A percentile compares a stretch with the other conserved stretches of the same genome.
These are phyloP conservation scores for Austrolebias charrua DNA, from an alignment of 2,797 vertebrate species.

Conservation along the genomic window DNA sequence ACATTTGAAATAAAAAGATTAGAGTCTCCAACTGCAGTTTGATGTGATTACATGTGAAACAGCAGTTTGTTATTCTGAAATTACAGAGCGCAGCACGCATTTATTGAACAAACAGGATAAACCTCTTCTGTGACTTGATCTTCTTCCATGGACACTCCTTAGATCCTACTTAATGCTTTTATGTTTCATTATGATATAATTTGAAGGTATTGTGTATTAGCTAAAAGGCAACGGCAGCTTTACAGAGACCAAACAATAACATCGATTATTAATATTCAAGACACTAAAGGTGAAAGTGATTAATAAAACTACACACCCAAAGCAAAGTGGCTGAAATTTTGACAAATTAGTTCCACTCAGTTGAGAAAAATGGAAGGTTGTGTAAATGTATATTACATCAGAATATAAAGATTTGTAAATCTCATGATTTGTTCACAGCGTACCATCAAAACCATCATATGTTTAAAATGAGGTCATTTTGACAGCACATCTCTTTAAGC, in stretches of 20 bases:
- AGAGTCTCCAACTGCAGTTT: slow-evolving; percentile 12
- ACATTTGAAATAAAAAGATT: slow-evolving; percentile 18
- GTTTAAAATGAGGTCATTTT: too few relatives aligned
- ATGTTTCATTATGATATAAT: neutral
- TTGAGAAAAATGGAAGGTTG: too few relatives aligned
- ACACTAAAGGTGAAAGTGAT: neutral
- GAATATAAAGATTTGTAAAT: too few relatives aligned
- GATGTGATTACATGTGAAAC: slow-evolving; percentile 27
- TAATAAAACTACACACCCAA: neutral
- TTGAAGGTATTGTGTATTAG: neutral
- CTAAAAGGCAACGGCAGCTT: too few relatives aligned
- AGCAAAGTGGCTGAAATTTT: neutral
- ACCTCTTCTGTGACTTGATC: neutral
- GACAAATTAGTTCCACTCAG: too few relatives aligned
- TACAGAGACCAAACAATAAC: too few relatives aligned
- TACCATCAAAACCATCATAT: too few relatives aligned
- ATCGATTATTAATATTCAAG: neutral
- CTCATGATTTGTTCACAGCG: too few relatives aligned
- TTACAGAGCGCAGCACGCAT: slow-evolving; percentile 6
- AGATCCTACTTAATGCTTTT: slow-evolving; percentile 8
- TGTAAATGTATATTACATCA: too few relatives aligned
- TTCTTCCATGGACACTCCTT: slow-evolving; percentile 2
- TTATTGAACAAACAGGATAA: slow-evolving; percentile 1
- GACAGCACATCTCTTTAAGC: too few relatives aligned
- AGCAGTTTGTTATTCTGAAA: slow-evolving; percentile 29